Evolutionary conservation across 1,140 invertebrate genomes (phyloP).

Genomic region (Hycleus phaleratus): DNA sequence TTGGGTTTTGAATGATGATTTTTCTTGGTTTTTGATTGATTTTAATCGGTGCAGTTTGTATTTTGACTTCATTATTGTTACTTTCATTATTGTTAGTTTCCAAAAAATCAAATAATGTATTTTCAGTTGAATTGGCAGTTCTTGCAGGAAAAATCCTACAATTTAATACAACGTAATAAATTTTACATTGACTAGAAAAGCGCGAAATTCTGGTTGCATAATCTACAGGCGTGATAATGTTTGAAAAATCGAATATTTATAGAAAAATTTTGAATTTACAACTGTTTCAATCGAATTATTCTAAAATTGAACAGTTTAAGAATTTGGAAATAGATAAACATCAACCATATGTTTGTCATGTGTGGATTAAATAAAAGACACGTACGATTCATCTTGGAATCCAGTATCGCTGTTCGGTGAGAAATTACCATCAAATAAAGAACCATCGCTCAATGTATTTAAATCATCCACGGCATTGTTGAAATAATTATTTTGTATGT

Average conservation of each 20-base stretch:
- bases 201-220: too few relatives aligned
- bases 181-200: too few relatives aligned
- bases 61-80: slow-evolving; percentile 12
- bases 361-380: background rate
- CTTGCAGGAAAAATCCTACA: slow-evolving; percentile 17
- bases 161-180: background rate
- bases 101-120: slow-evolving; percentile 25
- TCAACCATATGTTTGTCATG: background rate
- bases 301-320: background rate
- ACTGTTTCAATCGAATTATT: background rate
- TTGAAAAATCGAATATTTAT: too few relatives aligned
- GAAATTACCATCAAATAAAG: slow-evolving; percentile 28
- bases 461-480: slow-evolving; percentile 28
- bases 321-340: background rate
- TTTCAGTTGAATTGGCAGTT: slow-evolving; percentile 22
- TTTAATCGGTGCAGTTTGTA: slow-evolving; percentile 10
- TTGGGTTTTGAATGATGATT: slow-evolving; percentile 31
- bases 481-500: slow-evolving; percentile 27
- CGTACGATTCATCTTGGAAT: slow-evolving; percentile 15
- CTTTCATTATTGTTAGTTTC: slow-evolving; percentile 20
- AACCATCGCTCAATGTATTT: slow-evolving; percentile 32
- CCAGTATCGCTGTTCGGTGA: slow-evolving; percentile 27
- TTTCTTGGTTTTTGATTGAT: slow-evolving; percentile 24
- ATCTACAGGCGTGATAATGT: too few relatives aligned
- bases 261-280: background rate